Evolutionary conservation across 2,797 vertebrate genomes (phyloP), one percentile per base, ranked within the genome.

Genomic region (Falco naumanni): DNA sequence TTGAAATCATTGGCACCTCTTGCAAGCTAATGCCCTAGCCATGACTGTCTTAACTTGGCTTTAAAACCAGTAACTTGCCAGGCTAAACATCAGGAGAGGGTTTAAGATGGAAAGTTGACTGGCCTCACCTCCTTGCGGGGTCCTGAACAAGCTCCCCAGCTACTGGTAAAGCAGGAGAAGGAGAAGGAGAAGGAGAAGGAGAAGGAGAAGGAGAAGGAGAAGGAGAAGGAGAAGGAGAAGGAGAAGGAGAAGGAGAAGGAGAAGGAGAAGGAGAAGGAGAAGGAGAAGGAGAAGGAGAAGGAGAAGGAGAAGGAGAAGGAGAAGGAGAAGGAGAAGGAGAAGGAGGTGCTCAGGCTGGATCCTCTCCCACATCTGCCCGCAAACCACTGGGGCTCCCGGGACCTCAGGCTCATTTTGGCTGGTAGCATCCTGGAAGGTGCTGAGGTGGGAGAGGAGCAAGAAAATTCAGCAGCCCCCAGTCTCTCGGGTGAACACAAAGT

Each of bases 321-420:
- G 24, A 74, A 66, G 28, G 17, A 56, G 37, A 80, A 78, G n/a
- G 7, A 10, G 24, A 74, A 78, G n/a, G 7, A 10, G 24, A 74
- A 60, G 7, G 5, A 78, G 21, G 33, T 66, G 26, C 60, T 63
- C 51, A 74, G 53, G 34, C 12, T 45, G 26, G 2, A 47, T 83
- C 21, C 22, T 80, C 37, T 81, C 29, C 15, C 59, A 59, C 19
- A 31, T 39, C 43, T 37, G 11, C 43, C 29, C 2, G 15, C 41
- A 80, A 64, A 60, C 5, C 45, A 54, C 0, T 28, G 21, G 11
- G 28, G 41, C 5, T 88, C 8, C 37, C 0, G 0, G 16, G 43
- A 75, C 28, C 13, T 82, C 5, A 10, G 12, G 3, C 37, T 81
- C 26, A n/a, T 57, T 86, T 84, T 75, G 41, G 9, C 16, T 84